Evolutionary conservation across 2,113 vertebrate genomes (phyloP), one percentile per base, ranked within the genome.

Genomic region (Stegostoma tigrinum): DNA sequence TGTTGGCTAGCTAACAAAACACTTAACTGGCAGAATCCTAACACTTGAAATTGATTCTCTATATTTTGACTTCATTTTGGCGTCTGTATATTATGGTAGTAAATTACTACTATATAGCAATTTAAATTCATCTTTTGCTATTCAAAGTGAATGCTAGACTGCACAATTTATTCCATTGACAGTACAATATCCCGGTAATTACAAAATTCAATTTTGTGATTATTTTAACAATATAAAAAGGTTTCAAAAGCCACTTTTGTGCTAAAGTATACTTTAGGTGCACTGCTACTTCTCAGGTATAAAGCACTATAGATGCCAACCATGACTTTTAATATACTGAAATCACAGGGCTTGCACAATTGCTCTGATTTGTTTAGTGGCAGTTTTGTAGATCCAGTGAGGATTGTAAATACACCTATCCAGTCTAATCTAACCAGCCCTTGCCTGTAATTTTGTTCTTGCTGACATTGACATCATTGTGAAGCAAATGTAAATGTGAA

Each of bases 1-100:
- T 67, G 61, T 67, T 67, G 66, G 66, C 91, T 8, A 94, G 66
- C 91, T 8, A 94, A 66, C 66, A 38, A 94, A 94, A 94, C 66
- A 24, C 87, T 61, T 52, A 48, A 30, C 19, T 38, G 17, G 27
- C 52, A 90, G 48, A 90, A 90, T 90, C 52, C 85, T 52, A 87
- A 87, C 85, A 90, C 30, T 17, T 52, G 45, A 90, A 90, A 90
- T 90, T 90, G 52, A 61, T 61, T 61, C 87, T 61, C 87, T 90
- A 17, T 52, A 27, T 61, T 90, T 90, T 90, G 52, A 30, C 8
- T 90, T 87, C 19, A 12, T 55, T 90, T 90, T 90, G 52, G 30
- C 4, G 87, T 52, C 64, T 87, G 52, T 24, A 45, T 90, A 67
- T n/a, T 93, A n/a, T n/a, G 64, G 64, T 24, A 42, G 61, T 7